phyloP scores from a whole-genome alignment of 2,797 vertebrate species.

The Iguana delicatissima region DNA sequence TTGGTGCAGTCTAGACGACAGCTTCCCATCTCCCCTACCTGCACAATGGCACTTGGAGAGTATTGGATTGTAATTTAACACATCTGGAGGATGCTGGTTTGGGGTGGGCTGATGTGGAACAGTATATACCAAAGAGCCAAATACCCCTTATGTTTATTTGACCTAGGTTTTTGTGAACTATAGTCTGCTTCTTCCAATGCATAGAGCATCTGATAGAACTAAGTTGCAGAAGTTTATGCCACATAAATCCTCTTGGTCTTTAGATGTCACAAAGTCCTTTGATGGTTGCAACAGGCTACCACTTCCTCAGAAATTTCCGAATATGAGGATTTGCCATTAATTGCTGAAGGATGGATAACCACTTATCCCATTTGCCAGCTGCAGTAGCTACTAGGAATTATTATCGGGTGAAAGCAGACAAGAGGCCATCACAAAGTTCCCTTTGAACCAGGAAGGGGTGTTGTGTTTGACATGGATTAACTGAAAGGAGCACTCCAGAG shows the following conservation, averaged over 20 bases:
- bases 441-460: not conserved
- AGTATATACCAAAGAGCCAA: too few species aligned
- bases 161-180: not conserved
- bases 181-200: too few species aligned
- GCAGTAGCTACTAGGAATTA: not conserved
- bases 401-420: not conserved
- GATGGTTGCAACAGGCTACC: too few species aligned
- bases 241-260: too few species aligned
- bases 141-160: not conserved
- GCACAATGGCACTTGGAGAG: not conserved
- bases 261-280: too few species aligned
- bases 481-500: too few species aligned
- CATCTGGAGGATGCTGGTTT: not conserved
- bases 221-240: too few species aligned
- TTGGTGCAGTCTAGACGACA: not conserved
- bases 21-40: not conserved
- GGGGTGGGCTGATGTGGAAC: not conserved
- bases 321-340: not conserved
- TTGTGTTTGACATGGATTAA: too few species aligned
- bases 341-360: not conserved
- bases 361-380: not conserved
- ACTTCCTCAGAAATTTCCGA: too few species aligned
- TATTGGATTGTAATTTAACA: not conserved
- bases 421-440: not conserved
- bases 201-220: too few species aligned